phyloP scores from a whole-genome alignment of 53 echinoderm and acorn worm species.

The Mesocentrotus franciscanus region DNA sequence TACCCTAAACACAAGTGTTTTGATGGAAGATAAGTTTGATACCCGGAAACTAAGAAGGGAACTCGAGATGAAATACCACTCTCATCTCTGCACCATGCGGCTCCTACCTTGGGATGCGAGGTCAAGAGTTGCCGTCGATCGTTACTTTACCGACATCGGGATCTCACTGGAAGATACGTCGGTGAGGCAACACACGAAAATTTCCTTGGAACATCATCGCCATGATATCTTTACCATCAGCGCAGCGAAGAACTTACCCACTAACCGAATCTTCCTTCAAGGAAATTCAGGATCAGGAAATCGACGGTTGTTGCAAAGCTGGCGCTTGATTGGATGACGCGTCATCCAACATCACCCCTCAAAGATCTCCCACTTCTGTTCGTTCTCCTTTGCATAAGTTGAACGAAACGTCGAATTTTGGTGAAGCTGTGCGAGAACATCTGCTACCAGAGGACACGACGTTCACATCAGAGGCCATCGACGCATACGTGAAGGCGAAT shows the following conservation, averaged over 20 bases:
- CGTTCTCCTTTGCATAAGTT: conserved; percentile 72
- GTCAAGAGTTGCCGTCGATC: conserved; percentile 60
- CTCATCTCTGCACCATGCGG: conserved; percentile 26
- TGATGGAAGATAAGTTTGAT: conserved; percentile 24
- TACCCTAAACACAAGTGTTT: background rate
- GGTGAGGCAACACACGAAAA: background rate
- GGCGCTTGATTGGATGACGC: conserved; percentile 69
- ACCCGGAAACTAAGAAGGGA: conserved; percentile 25
- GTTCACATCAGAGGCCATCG: conserved; percentile 65
- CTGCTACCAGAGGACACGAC: conserved; percentile 66
- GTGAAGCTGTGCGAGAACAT: conserved; percentile 71
- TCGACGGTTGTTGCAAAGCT: conserved; percentile 72
- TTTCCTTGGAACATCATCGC: conserved; percentile 24
- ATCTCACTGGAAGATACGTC: conserved; percentile 46
- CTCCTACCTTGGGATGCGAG: conserved; percentile 56
- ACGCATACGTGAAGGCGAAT: conserved; percentile 49
- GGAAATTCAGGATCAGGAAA: conserved; percentile 73
- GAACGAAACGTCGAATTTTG: conserved; percentile 66
- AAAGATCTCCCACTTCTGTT: conserved; percentile 55
- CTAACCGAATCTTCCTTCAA: conserved; percentile 65
- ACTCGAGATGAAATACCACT: conserved; percentile 53
- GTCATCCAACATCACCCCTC: conserved; percentile 62
- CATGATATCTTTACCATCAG: conserved; percentile 62
- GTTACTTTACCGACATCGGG: conserved; percentile 43
- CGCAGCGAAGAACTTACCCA: conserved; percentile 15